Base-by-base conservation (phyloP, 2,113 vertebrate species). In the Pyrgilauda ruficollis region DNA sequence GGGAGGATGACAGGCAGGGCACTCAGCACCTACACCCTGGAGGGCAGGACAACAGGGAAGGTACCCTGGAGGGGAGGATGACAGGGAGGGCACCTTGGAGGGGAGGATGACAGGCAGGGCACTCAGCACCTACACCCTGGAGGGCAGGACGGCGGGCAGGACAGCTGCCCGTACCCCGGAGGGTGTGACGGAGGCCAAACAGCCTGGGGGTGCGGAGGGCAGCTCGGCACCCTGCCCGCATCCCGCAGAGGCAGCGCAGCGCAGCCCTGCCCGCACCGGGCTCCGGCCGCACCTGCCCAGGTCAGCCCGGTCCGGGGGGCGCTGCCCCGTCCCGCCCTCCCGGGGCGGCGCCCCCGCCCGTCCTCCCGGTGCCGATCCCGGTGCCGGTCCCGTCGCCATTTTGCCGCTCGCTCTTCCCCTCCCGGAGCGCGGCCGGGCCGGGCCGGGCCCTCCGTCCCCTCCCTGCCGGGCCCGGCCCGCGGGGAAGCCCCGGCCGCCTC, bases 261-360 rank as follows among this genome's bases (percentile, higher is more conserved):
- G 22, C 75, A 31, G 47, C 58, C 8, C 72, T 33, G 67, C 55
- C 55, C 56, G 50, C 50, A 2, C 58, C 35, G 76, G 58, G 50
- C 2, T 43, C 81, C 39, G 50, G 46, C 67, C 58, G 66, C 73
- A 84, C 88, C 80, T 69, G 55, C 67, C 67, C 70, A 7, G 69
- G 69, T 68, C 61, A 68, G 62, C 61, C 61, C 69, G 69, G 56
- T 2, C 41, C 56, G 75, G n/a, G 74, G 39, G 47, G 15, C 39
- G 55, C 73, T 78, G 55, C 46, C 84, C 84, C 63, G 53, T 86
- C 44, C 83, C 62, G 35, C 70, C 83, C 83, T 58, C 59, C 69
- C 59, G 59, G n/a, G 19, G 61, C 59, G 50, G 35, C 15, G n/a
- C 15, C 82, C 50, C 69, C 69, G 28, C 59, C 59, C 59, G 82